These are phyloP conservation scores for Euspilapteryx auroguttella DNA, from an alignment of 2,888 invertebrate species.

Conservation along the genomic window DNA sequence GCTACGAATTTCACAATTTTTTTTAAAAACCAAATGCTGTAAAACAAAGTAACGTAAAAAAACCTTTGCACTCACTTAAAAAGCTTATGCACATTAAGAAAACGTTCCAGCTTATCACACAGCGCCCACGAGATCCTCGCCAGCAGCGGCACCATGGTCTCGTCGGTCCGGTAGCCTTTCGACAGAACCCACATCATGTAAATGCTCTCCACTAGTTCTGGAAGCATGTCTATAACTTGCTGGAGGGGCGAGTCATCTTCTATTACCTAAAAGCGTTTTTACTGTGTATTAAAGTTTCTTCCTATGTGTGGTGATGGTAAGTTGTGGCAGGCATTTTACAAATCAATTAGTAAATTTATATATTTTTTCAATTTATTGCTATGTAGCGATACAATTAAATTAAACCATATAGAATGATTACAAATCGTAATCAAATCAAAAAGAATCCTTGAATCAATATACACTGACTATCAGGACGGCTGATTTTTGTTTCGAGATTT, in stretches of 20 bases:
- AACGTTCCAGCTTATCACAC: slow-evolving; percentile 72
- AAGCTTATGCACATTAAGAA: slow-evolving; percentile 70
- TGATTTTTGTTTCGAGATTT: too few relatives aligned
- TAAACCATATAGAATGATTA: too few relatives aligned
- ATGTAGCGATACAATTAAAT: too few relatives aligned
- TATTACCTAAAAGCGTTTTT: slow-evolving; percentile 54
- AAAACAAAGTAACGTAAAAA: too few relatives aligned
- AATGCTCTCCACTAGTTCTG: slow-evolving; percentile 79
- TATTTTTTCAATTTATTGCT: too few relatives aligned
- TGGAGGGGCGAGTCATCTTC: slow-evolving; percentile 70
- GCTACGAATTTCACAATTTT: too few relatives aligned
- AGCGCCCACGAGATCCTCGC: slow-evolving; percentile 83
- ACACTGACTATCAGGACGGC: too few relatives aligned
- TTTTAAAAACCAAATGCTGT: too few relatives aligned
- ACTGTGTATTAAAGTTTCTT: not conserved
- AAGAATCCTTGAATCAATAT: too few relatives aligned
- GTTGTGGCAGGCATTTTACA: too few relatives aligned
- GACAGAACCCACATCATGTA: slow-evolving; percentile 93
- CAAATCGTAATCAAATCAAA: too few relatives aligned
- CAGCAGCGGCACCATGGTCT: slow-evolving; percentile 82
- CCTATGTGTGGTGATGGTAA: not conserved
- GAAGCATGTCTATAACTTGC: slow-evolving; percentile 72
- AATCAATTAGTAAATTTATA: too few relatives aligned
- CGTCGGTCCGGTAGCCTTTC: slow-evolving; percentile 79
- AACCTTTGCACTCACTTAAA: slow-evolving; percentile 70